A percentile compares a stretch with the other conserved stretches of the same genome.
These are phyloP conservation scores for Kryphioiulus occultus DNA, from an alignment of 2,888 invertebrate species.

Conservation along the genomic window DNA sequence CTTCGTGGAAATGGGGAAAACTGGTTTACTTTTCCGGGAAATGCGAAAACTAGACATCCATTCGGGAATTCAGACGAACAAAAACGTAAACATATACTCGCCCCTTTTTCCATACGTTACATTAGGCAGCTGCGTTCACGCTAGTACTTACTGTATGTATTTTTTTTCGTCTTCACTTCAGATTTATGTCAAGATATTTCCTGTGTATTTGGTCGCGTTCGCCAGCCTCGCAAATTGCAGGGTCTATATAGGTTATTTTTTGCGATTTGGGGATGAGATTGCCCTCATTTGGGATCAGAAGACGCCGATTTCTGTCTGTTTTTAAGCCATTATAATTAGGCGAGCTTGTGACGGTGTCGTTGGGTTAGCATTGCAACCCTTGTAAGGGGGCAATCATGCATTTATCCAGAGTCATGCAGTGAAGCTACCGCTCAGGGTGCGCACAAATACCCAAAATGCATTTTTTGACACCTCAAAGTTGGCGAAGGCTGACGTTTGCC, in stretches of 20 bases:
- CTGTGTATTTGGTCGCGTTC: neutral
- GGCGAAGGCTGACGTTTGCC: too few species aligned
- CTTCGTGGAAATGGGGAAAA: neutral
- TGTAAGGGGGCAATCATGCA: neutral
- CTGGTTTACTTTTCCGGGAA: neutral
- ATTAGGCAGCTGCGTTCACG: neutral
- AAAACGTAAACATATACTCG: neutral
- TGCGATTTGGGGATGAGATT: conserved; percentile 23
- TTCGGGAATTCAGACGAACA: neutral
- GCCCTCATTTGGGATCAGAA: neutral
- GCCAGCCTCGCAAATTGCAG: neutral
- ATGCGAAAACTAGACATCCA: neutral
- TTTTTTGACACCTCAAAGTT: too few species aligned
- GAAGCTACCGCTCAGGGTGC: too few species aligned
- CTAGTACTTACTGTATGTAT: conserved; percentile 23
- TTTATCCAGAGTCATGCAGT: neutral
- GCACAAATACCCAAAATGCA: too few species aligned
- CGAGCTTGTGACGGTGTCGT: neutral
- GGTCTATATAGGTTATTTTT: neutral
- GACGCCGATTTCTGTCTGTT: neutral
- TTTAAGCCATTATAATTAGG: neutral
- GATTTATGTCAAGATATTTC: neutral
- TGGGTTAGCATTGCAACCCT: neutral
- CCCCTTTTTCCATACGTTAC: neutral
- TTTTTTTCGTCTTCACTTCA: neutral